Evolutionary conservation across 2,888 invertebrate species (phyloP), one percentile per base, ranked within the genome.

Genomic region (Diadegma fenestrale): DNA sequence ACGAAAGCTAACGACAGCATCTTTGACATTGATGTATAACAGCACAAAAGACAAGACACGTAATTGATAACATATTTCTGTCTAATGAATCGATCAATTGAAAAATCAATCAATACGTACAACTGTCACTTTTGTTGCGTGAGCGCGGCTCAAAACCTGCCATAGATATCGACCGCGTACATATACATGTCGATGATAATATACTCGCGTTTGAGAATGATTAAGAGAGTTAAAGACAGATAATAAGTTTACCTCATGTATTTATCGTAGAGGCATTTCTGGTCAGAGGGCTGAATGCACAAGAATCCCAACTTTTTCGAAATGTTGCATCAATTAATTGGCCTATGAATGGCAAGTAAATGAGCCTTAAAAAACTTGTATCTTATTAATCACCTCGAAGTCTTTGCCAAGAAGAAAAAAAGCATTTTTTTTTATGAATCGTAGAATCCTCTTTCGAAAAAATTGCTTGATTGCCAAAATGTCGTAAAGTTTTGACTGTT

Each of bases 61-160:
- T 68, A 77, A 77, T 77, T 68, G 54, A 68, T 41, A 68, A 77
- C 54, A 66, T 51, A 41, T 54, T 68, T 68, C 43, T 68, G 26
- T 41, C 63, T 82, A 61, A 82, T 71, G 61, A 76, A 82, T 71
- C 76, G 63, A 26, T 82, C 81, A 71, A 82, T 82, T 63, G 69
- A 82, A 51, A 26, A 54, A 82, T 69, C 26, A 48, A 78, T 68
- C 48, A 77, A 54, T 17, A 37, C 14, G n/a, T 26, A 26, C 10
- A 76, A 76, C 76, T 8, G 64, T 68, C 68, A n/a, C 22, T 77
- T 30, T 19, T 37, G 33, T 48, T 51, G 51, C 48, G 76, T 51
- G 37, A 48, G 48, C 45, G 48, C 45, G 14, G 17, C n/a, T n/a
- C 64, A 64, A 73, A 48, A 43, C 41, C 22, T 76, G 72, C 8